Evolutionary conservation across 2,113 vertebrate genomes (phyloP), one percentile per base, ranked within the genome.

Genomic region (Zosterops pallidus): DNA sequence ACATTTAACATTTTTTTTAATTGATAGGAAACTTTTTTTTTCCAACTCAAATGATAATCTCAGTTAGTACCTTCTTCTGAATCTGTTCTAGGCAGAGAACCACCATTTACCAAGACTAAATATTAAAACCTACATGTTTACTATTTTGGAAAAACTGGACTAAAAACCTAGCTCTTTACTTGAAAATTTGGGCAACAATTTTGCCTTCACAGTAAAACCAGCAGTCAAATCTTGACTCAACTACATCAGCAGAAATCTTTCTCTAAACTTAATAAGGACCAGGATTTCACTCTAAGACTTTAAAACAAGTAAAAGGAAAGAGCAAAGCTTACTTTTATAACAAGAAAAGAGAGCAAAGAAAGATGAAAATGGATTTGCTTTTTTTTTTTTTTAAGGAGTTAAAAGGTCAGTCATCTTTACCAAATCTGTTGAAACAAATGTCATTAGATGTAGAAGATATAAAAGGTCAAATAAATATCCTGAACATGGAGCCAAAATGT

Each of bases 381-480:
- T 46, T 14, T 18, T 59, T 18, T 59, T 37, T 86, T 90, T 56
- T 42, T 72, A 20, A 89, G 70, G 86, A 91, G 87, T 94, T 95
- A 91, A 93, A 97, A 97, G 95, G 96, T 97, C 97, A 95, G 79
- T 96, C 78, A 88, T 96, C 91, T 96, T 96, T 90, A 95, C 92
- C 86, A 90, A 96, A 97, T 90, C 80, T 96, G 96, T 96, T 46
- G 46, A 96, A 96, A 96, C 64, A 96, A 97, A 97, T 97, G 95
- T 89, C 92, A 96, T 97, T 95, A 95, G 84, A 95, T 88, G 49
- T 41, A 93, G 64, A 68, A 94, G 91, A 94, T 93, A 96, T 77
- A 57, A 97, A 97, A 97, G 97, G 97, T 97, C 96, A 96, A 87
- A 97, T 96, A 97, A 95, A 96, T 96, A 97, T 76, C 86, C 83